phyloP scores from a whole-genome alignment of 2,797 vertebrate species.

The Mycteria americana region DNA sequence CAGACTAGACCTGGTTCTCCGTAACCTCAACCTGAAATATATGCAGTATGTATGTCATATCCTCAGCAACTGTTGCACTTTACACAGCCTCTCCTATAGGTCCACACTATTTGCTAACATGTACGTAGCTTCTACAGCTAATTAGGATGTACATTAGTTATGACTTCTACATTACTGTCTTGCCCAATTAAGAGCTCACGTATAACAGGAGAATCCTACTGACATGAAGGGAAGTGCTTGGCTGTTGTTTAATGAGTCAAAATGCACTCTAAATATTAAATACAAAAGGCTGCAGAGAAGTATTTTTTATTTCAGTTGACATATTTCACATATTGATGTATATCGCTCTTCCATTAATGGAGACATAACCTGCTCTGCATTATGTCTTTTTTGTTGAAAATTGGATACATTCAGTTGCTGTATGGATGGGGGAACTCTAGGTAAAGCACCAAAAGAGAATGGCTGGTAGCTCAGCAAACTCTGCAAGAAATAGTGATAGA shows the following conservation, averaged over 20 bases:
- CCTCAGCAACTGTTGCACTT: neutral
- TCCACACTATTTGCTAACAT: neutral
- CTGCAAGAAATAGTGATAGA: neutral
- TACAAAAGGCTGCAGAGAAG: neutral
- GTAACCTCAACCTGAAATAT: neutral
- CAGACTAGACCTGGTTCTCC: neutral
- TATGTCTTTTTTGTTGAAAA: neutral
- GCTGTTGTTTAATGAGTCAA: neutral
- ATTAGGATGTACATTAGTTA: neutral
- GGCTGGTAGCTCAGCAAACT: neutral
- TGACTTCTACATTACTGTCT: neutral
- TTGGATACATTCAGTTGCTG: neutral
- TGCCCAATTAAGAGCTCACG: neutral
- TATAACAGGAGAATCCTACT: neutral
- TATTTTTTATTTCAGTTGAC: neutral
- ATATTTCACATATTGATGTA: neutral
- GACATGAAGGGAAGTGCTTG: neutral
- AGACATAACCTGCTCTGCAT: neutral
- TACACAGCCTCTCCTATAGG: neutral
- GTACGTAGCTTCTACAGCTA: neutral
- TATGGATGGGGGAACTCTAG: neutral
- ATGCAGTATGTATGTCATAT: no score
- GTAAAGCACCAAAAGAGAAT: neutral
- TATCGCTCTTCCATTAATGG: neutral
- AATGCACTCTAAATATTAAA: neutral